Evolutionary conservation across 2,888 invertebrate species (phyloP), one percentile per base, ranked within the genome.

Genomic region (Caenorhabditis japonica): DNA sequence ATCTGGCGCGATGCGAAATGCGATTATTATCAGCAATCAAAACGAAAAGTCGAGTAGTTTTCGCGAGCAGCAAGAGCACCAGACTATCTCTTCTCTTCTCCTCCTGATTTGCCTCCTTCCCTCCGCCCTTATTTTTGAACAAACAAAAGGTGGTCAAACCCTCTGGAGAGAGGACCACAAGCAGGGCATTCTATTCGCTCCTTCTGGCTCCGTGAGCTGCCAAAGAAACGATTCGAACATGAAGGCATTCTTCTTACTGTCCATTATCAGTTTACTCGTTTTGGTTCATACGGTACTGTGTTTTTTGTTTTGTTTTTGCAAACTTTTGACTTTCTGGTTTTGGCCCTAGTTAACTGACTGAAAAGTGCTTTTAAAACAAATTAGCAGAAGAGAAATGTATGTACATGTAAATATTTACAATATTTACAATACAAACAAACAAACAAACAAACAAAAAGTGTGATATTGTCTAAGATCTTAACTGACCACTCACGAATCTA

Each of bases 31-130:
- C 62, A 62, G 27, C 33, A n/a, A 39, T 17, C 49, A 34, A 60
- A 43, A 60, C 49, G 43, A 60, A 43, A 60, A 43, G 46, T 62
- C 53, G 53, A 62, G 62, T 61, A 61, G 61, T 61, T 61, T 52
- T 17, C 49, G 10, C 39, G 33, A n/a, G 49, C 30, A 15, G 49
- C 34, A 21, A 36, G 60, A 59, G 39, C 59, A 47, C 27, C 59
- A 59, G 47, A 47, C 47, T 8, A 5, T 5, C 7, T 30, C 7
- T 10, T 30, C 30, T 30, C 30, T 30, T 30, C 30, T 30, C 30
- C 39, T 17, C 36, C 34, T 51, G 30, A 51, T 17, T 41, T 39
- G 61, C 17, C 41, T 13, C 23, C 39, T 51, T 23, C n/a, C 51
- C 34, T 10, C 43, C 39, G 43, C 47, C 49, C 34, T 53, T 39